phyloP scores from a whole-genome alignment of 2,113 vertebrate genomes.

The Brienomyrus brachyistius region DNA sequence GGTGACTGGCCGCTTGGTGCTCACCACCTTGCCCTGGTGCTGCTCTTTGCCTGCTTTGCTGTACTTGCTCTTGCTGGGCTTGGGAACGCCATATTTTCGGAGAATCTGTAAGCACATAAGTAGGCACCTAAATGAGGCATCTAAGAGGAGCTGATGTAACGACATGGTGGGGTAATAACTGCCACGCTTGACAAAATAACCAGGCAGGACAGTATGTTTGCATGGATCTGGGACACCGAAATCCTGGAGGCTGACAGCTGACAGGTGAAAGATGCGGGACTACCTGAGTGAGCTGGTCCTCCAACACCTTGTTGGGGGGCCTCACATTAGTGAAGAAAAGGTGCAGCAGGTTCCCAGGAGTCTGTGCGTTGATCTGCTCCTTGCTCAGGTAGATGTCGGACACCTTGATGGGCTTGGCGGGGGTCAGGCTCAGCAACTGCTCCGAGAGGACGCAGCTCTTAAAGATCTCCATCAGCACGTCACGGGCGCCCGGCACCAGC shows the following conservation, averaged over 20 bases:
- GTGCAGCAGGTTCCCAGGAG: conserved; percentile 86
- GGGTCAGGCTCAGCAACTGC: conserved; percentile 86
- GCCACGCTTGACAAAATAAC: not conserved
- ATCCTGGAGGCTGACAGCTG: not conserved
- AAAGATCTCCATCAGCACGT: conserved; percentile 89
- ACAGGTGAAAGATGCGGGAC: not conserved
- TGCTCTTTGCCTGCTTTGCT: conserved; percentile 90
- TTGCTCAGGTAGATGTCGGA: conserved; percentile 95
- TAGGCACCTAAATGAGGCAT: not conserved
- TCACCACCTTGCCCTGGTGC: conserved; percentile 90
- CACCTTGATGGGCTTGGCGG: conserved; percentile 81
- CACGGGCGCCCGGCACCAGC: conserved; percentile 78
- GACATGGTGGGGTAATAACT: not conserved
- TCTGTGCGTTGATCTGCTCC: conserved; percentile 93
- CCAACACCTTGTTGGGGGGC: conserved; percentile 88
- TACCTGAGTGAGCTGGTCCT: conserved; percentile 96
- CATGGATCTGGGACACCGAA: not conserved
- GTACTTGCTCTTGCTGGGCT: conserved; percentile 92
- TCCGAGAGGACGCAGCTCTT: conserved; percentile 91
- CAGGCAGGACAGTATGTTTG: not conserved
- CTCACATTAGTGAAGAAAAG: conserved; percentile 90
- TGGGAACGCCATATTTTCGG: conserved; percentile 83
- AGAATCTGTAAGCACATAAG: conserved; percentile 67
- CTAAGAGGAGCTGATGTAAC: not conserved
- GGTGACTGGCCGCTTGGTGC: conserved; percentile 85